Base-by-base conservation (phyloP, 2,113 vertebrate species). In the Aphyosemion australe region DNA sequence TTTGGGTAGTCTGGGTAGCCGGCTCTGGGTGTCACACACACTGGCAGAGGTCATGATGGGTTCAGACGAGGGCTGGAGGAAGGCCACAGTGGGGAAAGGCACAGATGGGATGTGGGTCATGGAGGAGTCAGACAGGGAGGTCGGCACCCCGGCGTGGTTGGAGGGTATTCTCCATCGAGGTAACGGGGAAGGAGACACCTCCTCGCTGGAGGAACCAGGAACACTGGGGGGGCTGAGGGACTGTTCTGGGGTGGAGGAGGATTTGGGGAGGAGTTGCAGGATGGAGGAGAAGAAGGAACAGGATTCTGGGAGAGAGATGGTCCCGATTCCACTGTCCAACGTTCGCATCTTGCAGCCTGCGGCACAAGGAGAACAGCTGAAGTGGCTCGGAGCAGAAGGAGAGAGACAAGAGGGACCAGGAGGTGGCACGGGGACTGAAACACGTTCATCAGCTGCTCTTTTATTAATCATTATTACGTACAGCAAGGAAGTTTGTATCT, bases 341-440 rank as follows among this genome's bases (percentile, higher is more conserved):
- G 95, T 97, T 91, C 95, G 93, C 94, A 95, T 97, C 92, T 94
- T 93, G 91, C 94, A 94, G 90, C 91, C 95, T 96, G 83, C 59
- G 74, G 85, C 48, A 93, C 53, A 94, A 80, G 82, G 89, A 89
- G 85, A 89, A 0, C 76, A 77, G 72, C 62, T 88, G 83, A 91
- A 12, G 65, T 60, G 60, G 54, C 16, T 67, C 42, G 37, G 61
- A 63, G 42, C 11, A 16, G 64, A 26, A 56, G 48, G 79, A n/a
- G 76, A 57, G 76, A 56, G 46, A 75, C 73, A 51, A 16, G 65
- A 65, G 76, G 74, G 51, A 78, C 83, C 26, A 2, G 84, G 86
- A 31, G 54, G 66, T n/a, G 9, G 34, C 34, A 37, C 34, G 5
- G 26, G 26, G 26, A 26, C 26, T 26, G 5, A 26, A 26, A 26